phyloP scores from a whole-genome alignment of 2,888 invertebrate species.

The Bugulina stolonifera region DNA sequence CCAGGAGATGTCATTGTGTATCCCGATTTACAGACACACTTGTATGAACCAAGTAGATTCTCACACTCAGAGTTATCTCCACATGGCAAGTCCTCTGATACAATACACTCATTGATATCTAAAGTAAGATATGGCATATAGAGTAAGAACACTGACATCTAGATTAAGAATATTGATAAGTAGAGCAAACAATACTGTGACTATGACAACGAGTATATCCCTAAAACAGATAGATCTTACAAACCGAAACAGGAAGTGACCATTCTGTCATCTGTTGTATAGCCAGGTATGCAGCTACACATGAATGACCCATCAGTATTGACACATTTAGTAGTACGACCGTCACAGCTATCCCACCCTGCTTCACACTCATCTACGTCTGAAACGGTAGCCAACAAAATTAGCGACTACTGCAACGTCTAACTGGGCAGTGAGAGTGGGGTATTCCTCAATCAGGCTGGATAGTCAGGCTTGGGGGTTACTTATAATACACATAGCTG shows the following conservation, averaged over 20 bases:
- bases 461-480: too few relatives aligned
- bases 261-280: not conserved
- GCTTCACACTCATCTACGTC: conserved; percentile 10
- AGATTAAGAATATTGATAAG: not conserved
- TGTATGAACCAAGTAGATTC: not conserved
- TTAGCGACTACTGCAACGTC: too few relatives aligned
- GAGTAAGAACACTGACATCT: not conserved
- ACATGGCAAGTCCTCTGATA: not conserved
- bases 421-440: too few relatives aligned
- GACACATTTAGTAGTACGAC: not conserved
- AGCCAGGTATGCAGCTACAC: not conserved
- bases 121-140: not conserved
- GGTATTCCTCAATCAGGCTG: too few relatives aligned
- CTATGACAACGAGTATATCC: not conserved
- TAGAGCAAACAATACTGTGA: not conserved
- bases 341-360: not conserved
- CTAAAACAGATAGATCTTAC: not conserved
- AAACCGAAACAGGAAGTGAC: not conserved
- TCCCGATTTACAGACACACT: not conserved
- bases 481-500: too few relatives aligned
- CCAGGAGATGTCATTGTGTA: not conserved
- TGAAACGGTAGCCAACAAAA: too few relatives aligned
- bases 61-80: not conserved
- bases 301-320: not conserved
- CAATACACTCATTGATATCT: conserved; percentile 23